Evolutionary conservation across 1,140 invertebrate species (phyloP).

Genomic region (Babylonia areolata): DNA sequence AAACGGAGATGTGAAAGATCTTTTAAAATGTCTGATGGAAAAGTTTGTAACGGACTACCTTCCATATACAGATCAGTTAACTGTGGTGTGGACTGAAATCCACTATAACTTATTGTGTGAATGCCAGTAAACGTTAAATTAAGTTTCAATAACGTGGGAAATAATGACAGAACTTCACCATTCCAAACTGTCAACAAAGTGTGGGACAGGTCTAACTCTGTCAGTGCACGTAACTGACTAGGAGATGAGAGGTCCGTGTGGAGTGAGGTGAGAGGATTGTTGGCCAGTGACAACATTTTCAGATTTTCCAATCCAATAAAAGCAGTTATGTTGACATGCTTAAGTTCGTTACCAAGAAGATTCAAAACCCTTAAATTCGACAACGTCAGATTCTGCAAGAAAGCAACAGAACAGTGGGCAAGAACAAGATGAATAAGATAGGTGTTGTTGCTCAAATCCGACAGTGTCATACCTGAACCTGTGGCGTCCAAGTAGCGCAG

Average conservation of each 20-base stretch:
- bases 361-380: neutral
- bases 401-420: neutral
- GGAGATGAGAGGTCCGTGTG: neutral
- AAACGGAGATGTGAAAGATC: neutral
- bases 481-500: conserved; percentile 14
- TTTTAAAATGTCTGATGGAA: conserved; percentile 36
- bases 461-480: neutral
- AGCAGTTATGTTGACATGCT: neutral
- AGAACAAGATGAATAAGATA: neutral
- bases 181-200: conserved; percentile 14
- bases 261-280: neutral
- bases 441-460: neutral
- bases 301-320: conserved; percentile 23
- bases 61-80: neutral
- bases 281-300: conserved; percentile 6
- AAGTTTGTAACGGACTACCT: neutral
- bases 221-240: neutral
- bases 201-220: neutral
- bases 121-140: neutral
- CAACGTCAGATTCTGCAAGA: neutral
- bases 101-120: neutral
- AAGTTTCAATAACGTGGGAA: neutral
- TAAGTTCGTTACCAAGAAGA: conserved; percentile 29
- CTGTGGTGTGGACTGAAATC: neutral
- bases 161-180: neutral